Evolutionary conservation across 1,140 invertebrate species (phyloP).

Genomic region (Trichogramma pretiosum): DNA sequence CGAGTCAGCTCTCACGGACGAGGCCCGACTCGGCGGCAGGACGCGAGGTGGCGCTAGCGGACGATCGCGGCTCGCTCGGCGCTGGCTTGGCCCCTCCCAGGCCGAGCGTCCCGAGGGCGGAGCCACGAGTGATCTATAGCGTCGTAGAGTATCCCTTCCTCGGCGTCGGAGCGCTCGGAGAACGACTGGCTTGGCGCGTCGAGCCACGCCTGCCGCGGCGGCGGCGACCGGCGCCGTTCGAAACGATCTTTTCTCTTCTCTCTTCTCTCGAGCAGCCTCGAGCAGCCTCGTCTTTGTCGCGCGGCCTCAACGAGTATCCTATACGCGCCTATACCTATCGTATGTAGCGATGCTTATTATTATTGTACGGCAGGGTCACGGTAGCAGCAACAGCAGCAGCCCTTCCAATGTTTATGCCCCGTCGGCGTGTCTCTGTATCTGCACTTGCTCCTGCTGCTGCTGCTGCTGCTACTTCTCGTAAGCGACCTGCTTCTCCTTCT

Average conservation of each 20-base stretch:
- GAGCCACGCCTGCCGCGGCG: slow-evolving; percentile 25
- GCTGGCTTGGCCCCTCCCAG: slow-evolving; percentile 24
- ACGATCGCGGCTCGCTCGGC: slow-evolving; percentile 17
- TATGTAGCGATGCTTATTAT: background rate
- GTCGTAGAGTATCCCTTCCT: slow-evolving; percentile 42
- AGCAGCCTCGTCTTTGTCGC: slow-evolving; percentile 12
- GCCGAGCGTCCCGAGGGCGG: slow-evolving; percentile 25
- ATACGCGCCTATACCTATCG: background rate
- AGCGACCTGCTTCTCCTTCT: too few species aligned
- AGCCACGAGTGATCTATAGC: slow-evolving; percentile 44
- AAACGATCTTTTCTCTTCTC: background rate
- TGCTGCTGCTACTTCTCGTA: slow-evolving; percentile 8
- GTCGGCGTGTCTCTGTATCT: slow-evolving; percentile 41
- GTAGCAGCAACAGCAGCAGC: slow-evolving; percentile 11
- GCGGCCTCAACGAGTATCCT: slow-evolving; percentile 20
- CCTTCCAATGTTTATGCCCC: slow-evolving; percentile 38
- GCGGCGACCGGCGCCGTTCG: slow-evolving; percentile 3
- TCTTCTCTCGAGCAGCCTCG: background rate
- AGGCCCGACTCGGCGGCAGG: background rate
- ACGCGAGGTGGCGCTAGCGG: slow-evolving; percentile 29
- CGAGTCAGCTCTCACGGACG: background rate
- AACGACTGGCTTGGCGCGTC: slow-evolving; percentile 10
- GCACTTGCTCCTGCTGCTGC: slow-evolving; percentile 20
- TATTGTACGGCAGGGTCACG: too few species aligned
- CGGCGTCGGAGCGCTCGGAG: slow-evolving; percentile 4